Conservation (phyloP, 2,113 vertebrate species). For the Alethe diademata region DNA sequence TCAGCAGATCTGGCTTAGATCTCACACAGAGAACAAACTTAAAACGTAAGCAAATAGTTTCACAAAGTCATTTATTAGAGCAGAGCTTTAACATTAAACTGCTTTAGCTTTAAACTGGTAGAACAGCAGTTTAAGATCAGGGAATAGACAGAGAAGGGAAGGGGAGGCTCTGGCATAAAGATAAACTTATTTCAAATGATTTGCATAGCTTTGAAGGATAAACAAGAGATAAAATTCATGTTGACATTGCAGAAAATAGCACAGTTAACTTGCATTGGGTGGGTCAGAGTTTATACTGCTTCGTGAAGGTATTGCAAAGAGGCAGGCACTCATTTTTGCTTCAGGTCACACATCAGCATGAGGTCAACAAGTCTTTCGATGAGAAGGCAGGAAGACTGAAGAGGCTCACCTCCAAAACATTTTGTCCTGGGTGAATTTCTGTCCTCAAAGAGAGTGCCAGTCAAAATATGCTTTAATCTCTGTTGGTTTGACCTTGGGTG, state of each 20-base stretch:
- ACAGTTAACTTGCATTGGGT: background rate
- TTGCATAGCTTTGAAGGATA: background rate
- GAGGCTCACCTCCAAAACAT: background rate
- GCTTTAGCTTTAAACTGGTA: background rate
- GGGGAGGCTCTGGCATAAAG: background rate
- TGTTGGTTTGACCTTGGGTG: background rate
- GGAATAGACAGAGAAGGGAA: background rate
- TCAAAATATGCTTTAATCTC: background rate
- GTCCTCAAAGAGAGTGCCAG: background rate
- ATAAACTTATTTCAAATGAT: background rate
- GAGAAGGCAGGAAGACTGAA: background rate
- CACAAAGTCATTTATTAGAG: background rate
- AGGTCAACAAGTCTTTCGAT: background rate
- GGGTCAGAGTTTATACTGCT: background rate
- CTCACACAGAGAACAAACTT: background rate
- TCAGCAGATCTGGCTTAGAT: conserved; percentile 22
- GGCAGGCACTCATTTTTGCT: background rate
- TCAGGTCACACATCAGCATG: background rate
- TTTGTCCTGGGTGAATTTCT: background rate
- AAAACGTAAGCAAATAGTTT: conserved; percentile 9
- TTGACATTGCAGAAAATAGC: conserved; percentile 7
- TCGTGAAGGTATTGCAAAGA: background rate
- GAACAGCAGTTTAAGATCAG: background rate
- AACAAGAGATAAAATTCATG: background rate
- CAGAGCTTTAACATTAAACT: background rate